Evolutionary conservation across 2,113 vertebrate genomes (phyloP).

Genomic region (Varanus komodoensis): DNA sequence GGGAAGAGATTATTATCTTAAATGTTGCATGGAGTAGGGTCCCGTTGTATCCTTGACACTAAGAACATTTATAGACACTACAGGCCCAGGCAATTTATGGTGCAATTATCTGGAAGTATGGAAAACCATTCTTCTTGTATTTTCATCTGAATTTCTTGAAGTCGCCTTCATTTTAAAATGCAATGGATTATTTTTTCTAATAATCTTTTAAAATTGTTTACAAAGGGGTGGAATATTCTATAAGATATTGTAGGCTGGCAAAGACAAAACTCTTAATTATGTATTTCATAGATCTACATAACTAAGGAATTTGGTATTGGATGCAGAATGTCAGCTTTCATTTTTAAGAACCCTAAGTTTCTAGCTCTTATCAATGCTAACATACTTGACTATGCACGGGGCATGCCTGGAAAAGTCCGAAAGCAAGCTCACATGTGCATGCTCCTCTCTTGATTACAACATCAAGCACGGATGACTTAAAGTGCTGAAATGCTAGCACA

Average conservation of each 20-base stretch:
- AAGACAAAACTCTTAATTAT: too few relatives aligned
- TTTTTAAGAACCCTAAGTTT: neutral
- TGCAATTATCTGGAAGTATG: neutral
- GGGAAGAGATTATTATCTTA: neutral
- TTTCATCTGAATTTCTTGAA: neutral
- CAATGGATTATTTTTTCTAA: too few relatives aligned
- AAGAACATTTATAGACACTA: neutral
- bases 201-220: neutral
- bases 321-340: neutral
- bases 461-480: neutral
- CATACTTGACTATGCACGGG: neutral
- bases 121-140: neutral
- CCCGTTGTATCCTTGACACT: neutral
- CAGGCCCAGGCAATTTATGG: neutral
- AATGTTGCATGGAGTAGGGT: neutral
- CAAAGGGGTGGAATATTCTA: too few relatives aligned
- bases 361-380: neutral
- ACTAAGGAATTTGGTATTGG: neutral
- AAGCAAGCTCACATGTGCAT: neutral
- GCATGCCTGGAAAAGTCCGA: neutral
- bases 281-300: neutral
- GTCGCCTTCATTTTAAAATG: neutral
- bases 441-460: neutral
- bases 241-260: neutral
- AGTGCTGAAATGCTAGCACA: neutral